Percentiles rank a stretch among this genome's conserved stretches.
Evolutionary conservation across 2,888 invertebrate genomes (phyloP).

Genomic region (Petrolisthes manimaculis): DNA sequence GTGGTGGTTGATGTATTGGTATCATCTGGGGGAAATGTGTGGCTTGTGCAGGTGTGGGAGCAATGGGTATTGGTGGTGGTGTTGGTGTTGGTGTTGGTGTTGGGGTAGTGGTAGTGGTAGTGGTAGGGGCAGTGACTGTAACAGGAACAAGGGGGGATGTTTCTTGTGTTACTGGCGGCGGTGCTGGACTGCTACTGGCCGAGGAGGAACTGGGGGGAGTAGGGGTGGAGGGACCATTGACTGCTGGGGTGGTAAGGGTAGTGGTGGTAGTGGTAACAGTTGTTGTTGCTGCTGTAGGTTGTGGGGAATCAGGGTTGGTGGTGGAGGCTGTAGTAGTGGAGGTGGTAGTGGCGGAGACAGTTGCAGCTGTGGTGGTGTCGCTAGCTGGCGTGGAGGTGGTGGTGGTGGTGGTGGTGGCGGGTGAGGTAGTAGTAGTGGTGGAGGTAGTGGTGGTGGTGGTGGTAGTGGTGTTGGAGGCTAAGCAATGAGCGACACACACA

Average conservation of each 20-base stretch:
- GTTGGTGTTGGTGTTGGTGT: neutral
- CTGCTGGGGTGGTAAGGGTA: neutral
- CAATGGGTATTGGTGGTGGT: neutral
- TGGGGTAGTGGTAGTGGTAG: neutral
- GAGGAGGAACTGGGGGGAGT: conserved; percentile 22
- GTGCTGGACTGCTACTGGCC: neutral
- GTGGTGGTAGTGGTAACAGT: neutral
- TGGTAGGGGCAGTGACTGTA: neutral
- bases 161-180: neutral
- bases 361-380: neutral
- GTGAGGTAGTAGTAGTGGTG: neutral
- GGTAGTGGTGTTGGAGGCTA: neutral
- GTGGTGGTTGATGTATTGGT: no score
- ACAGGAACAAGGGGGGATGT: neutral
- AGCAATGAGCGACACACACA: neutral
- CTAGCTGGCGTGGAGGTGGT: neutral
- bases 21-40: no score
- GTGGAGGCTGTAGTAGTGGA: neutral
- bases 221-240: conserved; percentile 1
- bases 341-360: neutral
- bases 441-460: neutral
- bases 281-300: neutral
- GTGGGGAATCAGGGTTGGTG: neutral
- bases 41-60: neutral
- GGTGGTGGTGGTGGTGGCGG: neutral